Conservation (phyloP, 2,113 vertebrate genomes). For the Elephantulus edwardii region DNA sequence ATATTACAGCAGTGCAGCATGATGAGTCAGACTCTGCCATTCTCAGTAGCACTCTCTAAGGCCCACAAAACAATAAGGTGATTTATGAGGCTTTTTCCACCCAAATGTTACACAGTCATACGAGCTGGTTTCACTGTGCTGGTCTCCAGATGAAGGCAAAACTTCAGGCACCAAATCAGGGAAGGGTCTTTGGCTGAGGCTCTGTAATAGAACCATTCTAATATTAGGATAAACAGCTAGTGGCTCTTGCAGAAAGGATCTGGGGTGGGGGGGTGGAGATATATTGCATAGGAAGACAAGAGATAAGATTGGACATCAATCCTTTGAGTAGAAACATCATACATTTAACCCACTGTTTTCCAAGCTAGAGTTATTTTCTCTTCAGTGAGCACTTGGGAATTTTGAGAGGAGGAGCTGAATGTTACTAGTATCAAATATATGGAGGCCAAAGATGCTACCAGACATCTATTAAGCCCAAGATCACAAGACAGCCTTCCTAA, state of each 20-base stretch:
- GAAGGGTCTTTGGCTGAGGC: background rate
- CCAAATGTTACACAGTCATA: conserved; percentile 79
- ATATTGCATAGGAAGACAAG: background rate
- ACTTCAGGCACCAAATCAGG: background rate
- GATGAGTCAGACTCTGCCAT: conserved; percentile 89
- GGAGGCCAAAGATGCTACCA: background rate
- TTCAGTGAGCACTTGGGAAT: background rate
- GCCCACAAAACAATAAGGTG: conserved; percentile 87
- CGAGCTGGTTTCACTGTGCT: conserved; percentile 82
- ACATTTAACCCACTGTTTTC: background rate
- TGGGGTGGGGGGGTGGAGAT: background rate
- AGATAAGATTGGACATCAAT: background rate
- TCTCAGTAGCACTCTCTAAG: conserved; percentile 81
- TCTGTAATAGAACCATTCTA: background rate
- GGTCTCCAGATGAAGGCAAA: conserved; percentile 84
- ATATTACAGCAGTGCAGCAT: conserved; percentile 82
- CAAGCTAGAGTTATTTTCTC: background rate
- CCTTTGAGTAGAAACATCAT: background rate
- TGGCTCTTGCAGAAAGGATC: background rate
- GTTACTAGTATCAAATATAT: background rate
- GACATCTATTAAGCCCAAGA: background rate
- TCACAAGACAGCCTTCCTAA: background rate
- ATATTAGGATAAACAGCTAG: background rate
- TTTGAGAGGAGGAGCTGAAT: background rate
- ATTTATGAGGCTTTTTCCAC: conserved; percentile 85